Percentiles rank a stretch among this genome's conserved stretches.
These are phyloP conservation scores for Caerostris extrusa DNA, from an alignment of 1,140 invertebrate genomes.

Conservation along the genomic window DNA sequence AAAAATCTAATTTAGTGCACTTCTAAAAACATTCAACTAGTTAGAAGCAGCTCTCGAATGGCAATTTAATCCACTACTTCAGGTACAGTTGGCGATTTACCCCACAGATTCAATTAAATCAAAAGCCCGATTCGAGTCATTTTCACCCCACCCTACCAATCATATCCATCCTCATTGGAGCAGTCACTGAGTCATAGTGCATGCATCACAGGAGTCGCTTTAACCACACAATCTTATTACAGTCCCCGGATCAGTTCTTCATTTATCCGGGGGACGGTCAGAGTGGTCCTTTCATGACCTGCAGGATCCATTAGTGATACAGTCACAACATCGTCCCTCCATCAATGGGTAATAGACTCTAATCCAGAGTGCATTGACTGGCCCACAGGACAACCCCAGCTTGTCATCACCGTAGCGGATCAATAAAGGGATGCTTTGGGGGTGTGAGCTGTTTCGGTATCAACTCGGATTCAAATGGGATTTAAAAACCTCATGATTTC, in stretches of 20 bases:
- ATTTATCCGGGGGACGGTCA: background rate
- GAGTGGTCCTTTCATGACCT: background rate
- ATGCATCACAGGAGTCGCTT: background rate
- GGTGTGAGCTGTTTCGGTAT: slow-evolving; percentile 16
- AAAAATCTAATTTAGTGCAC: no score
- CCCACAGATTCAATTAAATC: slow-evolving; percentile 15
- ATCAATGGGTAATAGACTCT: slow-evolving; percentile 44
- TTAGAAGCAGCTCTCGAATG: background rate
- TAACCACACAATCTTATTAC: slow-evolving; percentile 51
- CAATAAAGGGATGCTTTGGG: slow-evolving; percentile 18
- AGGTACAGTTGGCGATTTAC: background rate
- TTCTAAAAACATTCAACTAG: background rate
- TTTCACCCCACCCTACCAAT: background rate
- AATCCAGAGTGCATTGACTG: slow-evolving; percentile 31
- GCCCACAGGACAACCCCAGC: background rate
- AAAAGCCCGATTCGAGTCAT: background rate
- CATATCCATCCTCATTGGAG: slow-evolving; percentile 9
- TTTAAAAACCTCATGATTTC: background rate
- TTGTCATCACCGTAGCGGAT: slow-evolving; percentile 46
- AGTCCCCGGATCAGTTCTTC: background rate
- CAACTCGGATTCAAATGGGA: slow-evolving; percentile 14
- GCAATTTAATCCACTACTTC: background rate
- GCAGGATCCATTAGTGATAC: slow-evolving; percentile 47
- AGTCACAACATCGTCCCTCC: slow-evolving; percentile 56
- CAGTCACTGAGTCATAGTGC: slow-evolving; percentile 34